Percentiles rank a stretch among this genome's conserved stretches.
These are phyloP conservation scores for Lerista edwardsae DNA, from an alignment of 2,797 vertebrate genomes.

Conservation along the genomic window DNA sequence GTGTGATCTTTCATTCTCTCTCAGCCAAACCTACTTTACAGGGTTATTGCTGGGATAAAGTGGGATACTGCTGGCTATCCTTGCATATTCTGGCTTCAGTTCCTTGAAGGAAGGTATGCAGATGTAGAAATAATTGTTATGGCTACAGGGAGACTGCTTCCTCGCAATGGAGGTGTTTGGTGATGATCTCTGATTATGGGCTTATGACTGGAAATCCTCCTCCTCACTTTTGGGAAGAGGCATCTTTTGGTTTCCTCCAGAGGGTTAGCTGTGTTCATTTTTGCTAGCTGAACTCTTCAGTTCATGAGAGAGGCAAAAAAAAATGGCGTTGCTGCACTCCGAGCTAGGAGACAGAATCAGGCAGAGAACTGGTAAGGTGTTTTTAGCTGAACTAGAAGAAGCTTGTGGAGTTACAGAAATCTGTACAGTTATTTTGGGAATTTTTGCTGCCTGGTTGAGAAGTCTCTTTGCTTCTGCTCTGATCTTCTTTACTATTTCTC, in stretches of 20 bases:
- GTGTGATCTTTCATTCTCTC: no score
- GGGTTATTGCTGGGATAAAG: background rate
- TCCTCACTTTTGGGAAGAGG: background rate
- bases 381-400: background rate
- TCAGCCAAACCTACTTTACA: background rate
- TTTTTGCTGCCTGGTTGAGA: background rate
- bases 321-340: background rate
- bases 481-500: background rate
- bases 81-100: background rate
- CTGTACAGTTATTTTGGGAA: background rate
- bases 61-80: background rate
- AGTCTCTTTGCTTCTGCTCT: background rate
- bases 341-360: background rate
- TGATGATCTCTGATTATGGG: background rate
- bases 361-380: background rate
- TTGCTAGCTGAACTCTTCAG: no score
- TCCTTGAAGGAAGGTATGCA: no score
- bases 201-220: background rate
- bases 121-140: background rate
- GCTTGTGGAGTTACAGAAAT: background rate
- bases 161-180: background rate
- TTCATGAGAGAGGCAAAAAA: background rate
- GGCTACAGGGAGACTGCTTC: background rate
- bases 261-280: no score
- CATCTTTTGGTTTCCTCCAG: no score